Percentiles rank a stretch among this genome's conserved stretches.
Evolutionary conservation across 2,888 invertebrate species (phyloP).

Genomic region (Kryphioiulus occultus): DNA sequence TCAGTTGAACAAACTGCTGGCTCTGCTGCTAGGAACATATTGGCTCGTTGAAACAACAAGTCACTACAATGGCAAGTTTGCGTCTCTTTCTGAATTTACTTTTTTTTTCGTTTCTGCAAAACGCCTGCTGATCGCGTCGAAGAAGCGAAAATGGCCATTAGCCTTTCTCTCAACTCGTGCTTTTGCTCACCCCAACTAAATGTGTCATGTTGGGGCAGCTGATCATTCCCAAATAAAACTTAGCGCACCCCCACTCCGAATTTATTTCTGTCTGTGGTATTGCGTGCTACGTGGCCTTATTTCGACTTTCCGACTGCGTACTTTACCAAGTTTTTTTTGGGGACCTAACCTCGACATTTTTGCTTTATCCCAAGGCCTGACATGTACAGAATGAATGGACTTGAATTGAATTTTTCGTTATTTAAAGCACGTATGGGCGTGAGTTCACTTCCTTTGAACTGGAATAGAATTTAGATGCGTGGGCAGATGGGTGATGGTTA

Average conservation of each 20-base stretch:
- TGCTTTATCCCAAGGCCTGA: too few relatives aligned
- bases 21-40: slow-evolving; percentile 10
- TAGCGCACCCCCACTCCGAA: not conserved
- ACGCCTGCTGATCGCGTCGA: not conserved
- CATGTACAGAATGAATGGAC: not conserved
- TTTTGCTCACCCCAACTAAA: not conserved
- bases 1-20: slow-evolving; percentile 27
- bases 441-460: not conserved
- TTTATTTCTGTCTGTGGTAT: not conserved
- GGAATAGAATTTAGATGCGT: not conserved
- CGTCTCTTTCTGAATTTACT: not conserved
- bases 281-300: not conserved
- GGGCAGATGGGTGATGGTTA: not conserved
- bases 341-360: not conserved
- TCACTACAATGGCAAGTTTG: slow-evolving; percentile 10
- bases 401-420: not conserved
- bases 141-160: slow-evolving; percentile 18
- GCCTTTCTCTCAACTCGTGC: not conserved
- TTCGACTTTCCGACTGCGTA: not conserved
- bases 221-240: not conserved
- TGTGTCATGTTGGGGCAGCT: not conserved
- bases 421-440: not conserved
- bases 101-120: not conserved
- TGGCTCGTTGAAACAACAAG: slow-evolving; percentile 27
- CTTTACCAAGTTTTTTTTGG: not conserved